Base-by-base conservation (phyloP, 2,797 vertebrate genomes). In the Darevskia mixta region DNA sequence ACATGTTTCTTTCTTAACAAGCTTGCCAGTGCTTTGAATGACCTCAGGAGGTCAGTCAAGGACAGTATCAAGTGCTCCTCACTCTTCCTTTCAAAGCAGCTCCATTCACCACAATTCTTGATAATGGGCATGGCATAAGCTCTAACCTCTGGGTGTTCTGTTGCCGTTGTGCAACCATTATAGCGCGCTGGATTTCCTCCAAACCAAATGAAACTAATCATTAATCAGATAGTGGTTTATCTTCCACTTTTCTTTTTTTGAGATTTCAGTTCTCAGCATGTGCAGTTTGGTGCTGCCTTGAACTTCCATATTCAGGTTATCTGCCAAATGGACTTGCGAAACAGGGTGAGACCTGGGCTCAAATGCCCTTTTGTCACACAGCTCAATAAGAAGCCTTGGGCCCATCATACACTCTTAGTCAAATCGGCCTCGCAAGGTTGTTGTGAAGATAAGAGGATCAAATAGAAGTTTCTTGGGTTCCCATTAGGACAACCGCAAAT, bases 1-100 rank as follows among this genome's bases (percentile, higher is more conserved):
- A n/a, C 29, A 15, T 27, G 15, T 73, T 88, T 61, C 35, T 43
- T 86, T 43, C 85, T 55, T 55, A 83, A 69, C 27, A 58, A 13
- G 5, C 32, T 43, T 43, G 75, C 32, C 45, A 84, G 69, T 88
- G 49, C 82, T 85, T 72, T 84, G 77, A 85, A 64, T 88, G 67
- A 73, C 87, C 87, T 72, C 82, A 85, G 76, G 69, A 88, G 82
- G 87, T 88, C 82, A 88, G 87, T 88, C 76, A 23, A 88, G 49
- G 67, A 88, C 69, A 85, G 45, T 72, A 79, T 73, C 77, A 79
- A 79, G 29, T n/a, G 38, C 2, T 73, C 76, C 25, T 43, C 45
- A 35, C 38, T 7, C 38, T 61, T 73, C 49, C 35, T 69, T 88
- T 79, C 49, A 35, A 66, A 45, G 73, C 61, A 77, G 1, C 49